Evolutionary conservation across 2,797 vertebrate species (phyloP).

Genomic region (Sebastes minor): DNA sequence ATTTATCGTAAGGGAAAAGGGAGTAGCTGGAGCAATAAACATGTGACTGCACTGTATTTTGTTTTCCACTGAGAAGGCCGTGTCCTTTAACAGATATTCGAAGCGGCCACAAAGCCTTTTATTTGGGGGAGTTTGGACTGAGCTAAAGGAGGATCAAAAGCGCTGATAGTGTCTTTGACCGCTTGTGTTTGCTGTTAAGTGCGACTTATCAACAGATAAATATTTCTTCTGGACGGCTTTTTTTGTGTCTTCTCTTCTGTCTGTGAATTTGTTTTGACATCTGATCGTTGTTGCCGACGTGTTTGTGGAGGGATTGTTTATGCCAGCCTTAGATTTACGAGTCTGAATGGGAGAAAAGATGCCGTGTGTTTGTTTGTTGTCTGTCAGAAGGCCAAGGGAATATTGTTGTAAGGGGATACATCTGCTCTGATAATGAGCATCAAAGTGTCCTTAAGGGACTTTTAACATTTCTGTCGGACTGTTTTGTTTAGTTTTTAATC

Average conservation of each 20-base stretch:
- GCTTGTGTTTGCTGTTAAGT: conserved; percentile 58
- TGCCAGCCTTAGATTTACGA: conserved; percentile 17
- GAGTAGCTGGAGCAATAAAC: conserved; percentile 95
- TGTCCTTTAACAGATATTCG: conserved; percentile 91
- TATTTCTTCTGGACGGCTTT: too few relatives aligned
- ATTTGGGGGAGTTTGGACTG: conserved; percentile 81
- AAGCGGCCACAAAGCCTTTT: conserved; percentile 88
- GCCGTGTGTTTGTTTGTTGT: conserved; percentile 67
- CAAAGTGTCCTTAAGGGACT: conserved; percentile 53
- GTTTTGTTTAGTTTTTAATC: conserved; percentile 6
- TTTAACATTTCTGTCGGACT: conserved; percentile 23
- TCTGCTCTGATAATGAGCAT: conserved; percentile 50
- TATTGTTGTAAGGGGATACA: conserved; percentile 52
- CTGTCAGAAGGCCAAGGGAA: conserved; percentile 53
- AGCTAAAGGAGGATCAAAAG: conserved; percentile 82
- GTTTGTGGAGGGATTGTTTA: conserved; percentile 40
- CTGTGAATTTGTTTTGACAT: conserved; percentile 68
- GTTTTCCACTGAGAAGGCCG: conserved; percentile 93
- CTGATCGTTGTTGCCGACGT: conserved; percentile 57
- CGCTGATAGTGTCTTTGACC: conserved; percentile 55
- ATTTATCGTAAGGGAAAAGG: conserved; percentile 97
- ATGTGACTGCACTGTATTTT: conserved; percentile 94
- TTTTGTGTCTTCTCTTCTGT: neutral
- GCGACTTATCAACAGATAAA: conserved; percentile 64
- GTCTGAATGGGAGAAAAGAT: conserved; percentile 37